These are phyloP conservation scores for Platysteira castanea DNA, from an alignment of 2,113 vertebrate genomes.

Conservation along the genomic window DNA sequence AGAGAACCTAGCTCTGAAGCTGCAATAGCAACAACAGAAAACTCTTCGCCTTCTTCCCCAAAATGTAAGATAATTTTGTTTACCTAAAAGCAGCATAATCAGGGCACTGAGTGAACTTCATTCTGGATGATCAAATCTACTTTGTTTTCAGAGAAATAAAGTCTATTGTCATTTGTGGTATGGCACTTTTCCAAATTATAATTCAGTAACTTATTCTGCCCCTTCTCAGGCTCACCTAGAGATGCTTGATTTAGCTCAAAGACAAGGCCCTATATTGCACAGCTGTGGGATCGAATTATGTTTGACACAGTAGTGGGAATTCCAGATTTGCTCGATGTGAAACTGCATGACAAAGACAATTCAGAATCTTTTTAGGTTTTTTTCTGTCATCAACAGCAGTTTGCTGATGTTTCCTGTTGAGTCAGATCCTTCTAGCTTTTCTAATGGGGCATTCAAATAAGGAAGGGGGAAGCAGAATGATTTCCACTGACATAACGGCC, in stretches of 20 bases:
- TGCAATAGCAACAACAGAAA: background rate
- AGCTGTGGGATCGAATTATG: background rate
- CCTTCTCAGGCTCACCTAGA: slow-evolving; percentile 4
- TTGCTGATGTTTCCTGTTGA: slow-evolving; percentile 31
- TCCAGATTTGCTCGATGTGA: background rate
- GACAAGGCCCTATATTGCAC: background rate
- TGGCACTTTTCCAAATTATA: background rate
- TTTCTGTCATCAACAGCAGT: background rate
- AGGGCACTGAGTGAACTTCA: background rate
- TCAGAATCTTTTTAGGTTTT: background rate
- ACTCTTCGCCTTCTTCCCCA: background rate
- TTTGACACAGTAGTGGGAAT: background rate
- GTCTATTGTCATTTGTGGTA: background rate
- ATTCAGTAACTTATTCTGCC: background rate
- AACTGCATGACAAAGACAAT: background rate
- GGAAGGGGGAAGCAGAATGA: background rate
- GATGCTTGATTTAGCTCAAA: background rate
- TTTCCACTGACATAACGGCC: background rate
- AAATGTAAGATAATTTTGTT: background rate
- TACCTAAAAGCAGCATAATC: background rate
- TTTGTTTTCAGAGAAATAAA: background rate
- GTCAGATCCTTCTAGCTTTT: slow-evolving; percentile 28
- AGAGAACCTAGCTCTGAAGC: background rate
- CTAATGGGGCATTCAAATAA: background rate
- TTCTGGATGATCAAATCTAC: background rate